Base-by-base conservation (phyloP, 2,888 invertebrate species). In the Panzeria rudis region DNA sequence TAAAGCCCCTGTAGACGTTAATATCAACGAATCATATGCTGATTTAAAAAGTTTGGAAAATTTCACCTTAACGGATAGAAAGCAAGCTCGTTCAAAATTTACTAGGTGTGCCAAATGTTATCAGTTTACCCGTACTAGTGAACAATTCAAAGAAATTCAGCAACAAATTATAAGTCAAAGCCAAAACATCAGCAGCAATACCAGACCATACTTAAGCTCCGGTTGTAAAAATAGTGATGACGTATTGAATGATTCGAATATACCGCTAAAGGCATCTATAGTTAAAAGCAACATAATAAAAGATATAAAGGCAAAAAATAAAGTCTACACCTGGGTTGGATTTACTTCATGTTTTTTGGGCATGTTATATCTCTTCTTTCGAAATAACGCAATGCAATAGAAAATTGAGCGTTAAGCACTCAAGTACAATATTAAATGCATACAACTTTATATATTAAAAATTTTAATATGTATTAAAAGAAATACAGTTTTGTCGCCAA, bases 241-340 rank as follows among this genome's bases (percentile, higher is more conserved):
- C n/a, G 20, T 69, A 61, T 64, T 56, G 17, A 68, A 56, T 56
- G 68, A 78, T 72, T 69, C 56, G 41, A 73, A 81, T 62, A 20
- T 72, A 41, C 13, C 35, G 5, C 35, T 41, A 66, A 66, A 20
- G 44, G 32, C 41, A 64, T 50, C 64, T n/a, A 71, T 50, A 59
- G 64, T 52, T 47, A 82, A 87, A 73, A 78, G 71, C 59, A 75
- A 71, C 29, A 52, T 83, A 20, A 79, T 83, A 20, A 79, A 83
- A 80, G 68, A 80, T 61, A 76, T 76, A 73, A 87, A 86, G 66
- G 72, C 83, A 47, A 85, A 84, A 66, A 86, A 87, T 79, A 94
- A 95, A 90, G 93, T 97, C 94, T 97, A 97, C 90, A 94, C 97
- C 95, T 85, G 97, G 95, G 95, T 97, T 94, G 97, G 97, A 93